phyloP scores from a whole-genome alignment of 1,140 invertebrate genomes.

The fruit fly (Drosophila melanogaster) region DNA sequence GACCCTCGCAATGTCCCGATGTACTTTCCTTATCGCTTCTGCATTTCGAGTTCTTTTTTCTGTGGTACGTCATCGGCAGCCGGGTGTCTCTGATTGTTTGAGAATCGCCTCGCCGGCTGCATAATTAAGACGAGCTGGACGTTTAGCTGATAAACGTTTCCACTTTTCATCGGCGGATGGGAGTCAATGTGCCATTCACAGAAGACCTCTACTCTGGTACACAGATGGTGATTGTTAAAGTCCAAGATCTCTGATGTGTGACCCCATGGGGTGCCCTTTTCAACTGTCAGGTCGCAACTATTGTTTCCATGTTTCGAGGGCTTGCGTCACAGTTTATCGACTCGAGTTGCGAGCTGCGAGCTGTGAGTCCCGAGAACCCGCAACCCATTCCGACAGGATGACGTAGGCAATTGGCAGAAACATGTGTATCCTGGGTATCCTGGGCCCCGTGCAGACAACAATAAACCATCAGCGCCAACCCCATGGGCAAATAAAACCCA shows the following conservation, averaged over 20 bases:
- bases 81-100: slow-evolving; percentile 25
- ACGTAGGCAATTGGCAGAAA: slow-evolving; percentile 55
- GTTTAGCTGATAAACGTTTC: slow-evolving; percentile 47
- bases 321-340: slow-evolving; percentile 65
- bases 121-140: slow-evolving; percentile 37
- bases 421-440: slow-evolving; percentile 46
- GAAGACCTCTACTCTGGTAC: slow-evolving; percentile 18
- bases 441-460: slow-evolving; percentile 62
- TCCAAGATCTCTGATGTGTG: slow-evolving; percentile 29
- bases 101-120: slow-evolving; percentile 28
- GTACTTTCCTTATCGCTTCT: slow-evolving; percentile 35
- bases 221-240: slow-evolving; percentile 35
- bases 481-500: slow-evolving; percentile 78
- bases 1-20: slow-evolving; percentile 24
- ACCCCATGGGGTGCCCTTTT: slow-evolving; percentile 49
- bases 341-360: slow-evolving; percentile 1
- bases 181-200: slow-evolving; percentile 24
- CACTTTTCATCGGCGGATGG: slow-evolving; percentile 17
- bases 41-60: slow-evolving; percentile 23
- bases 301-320: slow-evolving; percentile 30
- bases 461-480: slow-evolving; percentile 75
- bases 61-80: slow-evolving; percentile 14
- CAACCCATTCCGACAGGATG: slow-evolving; percentile 21
- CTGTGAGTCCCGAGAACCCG: neutral
- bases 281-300: slow-evolving; percentile 39